These are phyloP conservation scores for Brachyhypopomus gauderio DNA, from an alignment of 2,113 vertebrate genomes.

Conservation along the genomic window DNA sequence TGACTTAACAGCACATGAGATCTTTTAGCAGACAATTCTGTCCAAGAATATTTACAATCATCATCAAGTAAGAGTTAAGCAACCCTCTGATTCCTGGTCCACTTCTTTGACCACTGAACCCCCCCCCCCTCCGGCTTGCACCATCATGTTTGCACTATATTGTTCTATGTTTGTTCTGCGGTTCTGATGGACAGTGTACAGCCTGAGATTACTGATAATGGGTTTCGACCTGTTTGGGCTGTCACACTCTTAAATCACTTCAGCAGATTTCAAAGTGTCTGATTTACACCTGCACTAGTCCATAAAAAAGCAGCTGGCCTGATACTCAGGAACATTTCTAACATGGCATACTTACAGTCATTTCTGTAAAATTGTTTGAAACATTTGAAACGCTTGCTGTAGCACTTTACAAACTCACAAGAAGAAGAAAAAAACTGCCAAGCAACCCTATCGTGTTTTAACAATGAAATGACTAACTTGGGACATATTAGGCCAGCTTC, in stretches of 20 bases:
- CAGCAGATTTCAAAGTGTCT: slow-evolving; percentile 47
- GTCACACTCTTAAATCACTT: slow-evolving; percentile 48
- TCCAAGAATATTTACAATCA: background rate
- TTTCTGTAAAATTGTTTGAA: slow-evolving; percentile 31
- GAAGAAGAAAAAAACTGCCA: background rate
- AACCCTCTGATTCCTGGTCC: too few species aligned
- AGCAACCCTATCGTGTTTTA: background rate
- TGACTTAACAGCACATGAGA: background rate
- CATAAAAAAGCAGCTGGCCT: slow-evolving; percentile 57
- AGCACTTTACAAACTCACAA: slow-evolving; percentile 19
- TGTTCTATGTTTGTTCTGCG: slow-evolving; percentile 1
- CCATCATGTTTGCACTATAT: too few species aligned
- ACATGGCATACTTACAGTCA: slow-evolving; percentile 25
- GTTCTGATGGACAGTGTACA: slow-evolving; percentile 38
- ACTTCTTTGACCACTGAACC: too few species aligned
- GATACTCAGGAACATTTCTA: slow-evolving; percentile 26
- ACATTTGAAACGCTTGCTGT: slow-evolving; percentile 35
- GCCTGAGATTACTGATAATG: slow-evolving; percentile 26
- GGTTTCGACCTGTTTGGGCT: slow-evolving; percentile 49
- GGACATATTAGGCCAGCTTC: background rate
- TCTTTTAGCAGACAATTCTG: background rate
- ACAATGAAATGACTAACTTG: background rate
- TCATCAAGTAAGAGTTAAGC: too few species aligned
- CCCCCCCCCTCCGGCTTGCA: too few species aligned
- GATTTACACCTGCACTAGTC: slow-evolving; percentile 38